These are phyloP conservation scores for Chaetoderma sp. DNA, from an alignment of 2,888 invertebrate species.

Conservation along the genomic window DNA sequence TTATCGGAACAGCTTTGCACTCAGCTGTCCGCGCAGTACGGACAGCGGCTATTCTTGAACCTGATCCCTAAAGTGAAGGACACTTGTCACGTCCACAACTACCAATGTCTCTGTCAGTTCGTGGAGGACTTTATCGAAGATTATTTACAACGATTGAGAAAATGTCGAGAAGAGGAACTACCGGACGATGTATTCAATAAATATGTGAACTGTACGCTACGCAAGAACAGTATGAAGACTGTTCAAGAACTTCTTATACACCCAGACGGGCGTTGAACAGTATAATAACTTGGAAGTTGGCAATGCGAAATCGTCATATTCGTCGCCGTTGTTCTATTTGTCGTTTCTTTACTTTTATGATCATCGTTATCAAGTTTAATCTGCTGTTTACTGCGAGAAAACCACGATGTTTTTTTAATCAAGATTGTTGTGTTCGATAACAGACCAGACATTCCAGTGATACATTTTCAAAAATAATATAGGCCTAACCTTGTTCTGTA, in stretches of 20 bases:
- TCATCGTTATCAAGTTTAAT: too few relatives aligned
- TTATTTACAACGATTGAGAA: slow-evolving; percentile 30
- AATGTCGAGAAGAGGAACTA: slow-evolving; percentile 28
- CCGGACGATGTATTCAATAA: slow-evolving; percentile 19
- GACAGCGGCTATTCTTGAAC: slow-evolving; percentile 40
- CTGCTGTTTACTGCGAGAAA: too few relatives aligned
- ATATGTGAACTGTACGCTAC: slow-evolving; percentile 3
- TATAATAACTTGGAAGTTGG: too few relatives aligned
- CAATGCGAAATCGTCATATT: too few relatives aligned
- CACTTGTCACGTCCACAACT: slow-evolving; percentile 36
- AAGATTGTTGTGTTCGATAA: too few relatives aligned
- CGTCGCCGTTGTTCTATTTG: too few relatives aligned
- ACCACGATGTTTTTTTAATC: too few relatives aligned
- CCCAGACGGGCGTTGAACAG: too few relatives aligned
- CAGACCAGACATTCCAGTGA: too few relatives aligned
- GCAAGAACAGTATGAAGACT: slow-evolving; percentile 1
- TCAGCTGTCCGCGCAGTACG: slow-evolving; percentile 51
- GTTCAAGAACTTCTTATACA: background rate
- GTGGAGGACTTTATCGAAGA: slow-evolving; percentile 43
- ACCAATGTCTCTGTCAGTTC: slow-evolving; percentile 48
- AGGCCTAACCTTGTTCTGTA: too few relatives aligned
- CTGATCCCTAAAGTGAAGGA: slow-evolving; percentile 36
- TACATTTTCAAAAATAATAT: too few relatives aligned
- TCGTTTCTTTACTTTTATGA: too few relatives aligned
- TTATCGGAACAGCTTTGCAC: slow-evolving; percentile 51